Base-by-base conservation (phyloP, 1,140 invertebrate species). In the Scaptomyza hsui region DNA sequence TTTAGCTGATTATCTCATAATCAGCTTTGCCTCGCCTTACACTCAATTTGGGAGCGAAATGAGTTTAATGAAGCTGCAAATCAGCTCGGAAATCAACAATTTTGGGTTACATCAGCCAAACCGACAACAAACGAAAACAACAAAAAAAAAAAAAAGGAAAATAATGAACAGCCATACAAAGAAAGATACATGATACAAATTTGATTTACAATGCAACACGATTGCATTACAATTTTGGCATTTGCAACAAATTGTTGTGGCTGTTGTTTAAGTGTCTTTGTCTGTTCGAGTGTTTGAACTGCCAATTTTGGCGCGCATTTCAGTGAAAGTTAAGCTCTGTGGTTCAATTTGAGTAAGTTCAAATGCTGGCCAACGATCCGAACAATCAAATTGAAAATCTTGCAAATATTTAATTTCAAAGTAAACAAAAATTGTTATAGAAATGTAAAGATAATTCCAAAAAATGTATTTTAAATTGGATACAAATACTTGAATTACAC, bases 1-100 rank as follows among this genome's bases (percentile, higher is more conserved):
- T 76, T 77, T 48, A 24, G 41, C 44, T 80, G 77, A 81, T 81
- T 85, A 85, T 86, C 81, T 86, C 72, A 85, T 85, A 85, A 86
- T 86, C 80, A 85, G 78, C 72, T 73, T 72, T 56, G 73, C 56
- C 57, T 70, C 71, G 73, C 59, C 74, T 65, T 61, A 53, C 55
- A 53, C 37, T 82, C 78, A 64, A 74, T 72, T 77, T 70, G 65
- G 42, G 53, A 29, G 45, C 53, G 60, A 80, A 57, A 68, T 64
- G 62, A 45, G 64, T 76, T 72, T 86, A 86, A 86, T 85, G 81
- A 86, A 68, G 70, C 70, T 61, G 49, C 63, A 72, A 72, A 68
- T 60, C 63, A 74, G 81, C 73, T 72, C 61, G 73, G 47, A 80
- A 81, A 78, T 74, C 72, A 86, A 70, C 77, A 29, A 9, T 29